These are phyloP conservation scores for Diachasmimorpha longicaudata DNA, from an alignment of 1,140 invertebrate genomes.

Conservation along the genomic window DNA sequence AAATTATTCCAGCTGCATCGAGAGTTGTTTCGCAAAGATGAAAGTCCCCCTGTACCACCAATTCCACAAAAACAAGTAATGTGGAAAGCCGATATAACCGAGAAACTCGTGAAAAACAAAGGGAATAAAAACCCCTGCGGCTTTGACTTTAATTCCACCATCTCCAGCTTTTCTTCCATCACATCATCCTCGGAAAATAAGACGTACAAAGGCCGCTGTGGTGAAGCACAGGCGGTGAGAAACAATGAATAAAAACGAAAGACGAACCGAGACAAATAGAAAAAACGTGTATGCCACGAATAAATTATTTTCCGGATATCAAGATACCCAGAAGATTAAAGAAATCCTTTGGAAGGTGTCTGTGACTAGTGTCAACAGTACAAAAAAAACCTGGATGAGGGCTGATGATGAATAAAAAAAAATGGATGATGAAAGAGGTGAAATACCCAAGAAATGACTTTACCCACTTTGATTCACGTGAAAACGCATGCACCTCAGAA, in stretches of 20 bases:
- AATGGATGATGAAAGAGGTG: not conserved
- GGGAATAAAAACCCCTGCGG: not conserved
- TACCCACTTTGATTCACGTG: conserved; percentile 3
- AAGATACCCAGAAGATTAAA: not conserved
- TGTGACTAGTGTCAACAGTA: not conserved
- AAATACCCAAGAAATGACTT: not conserved
- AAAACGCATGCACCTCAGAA: conserved; percentile 32
- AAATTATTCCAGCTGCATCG: too few relatives aligned
- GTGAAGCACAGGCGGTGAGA: not conserved
- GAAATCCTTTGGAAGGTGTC: not conserved
- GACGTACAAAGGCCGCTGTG: not conserved
- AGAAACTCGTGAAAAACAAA: not conserved
- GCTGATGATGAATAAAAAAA: not conserved
- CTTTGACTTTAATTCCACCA: not conserved
- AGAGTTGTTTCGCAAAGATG: too few relatives aligned
- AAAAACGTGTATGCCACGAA: not conserved
- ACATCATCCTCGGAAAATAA: not conserved
- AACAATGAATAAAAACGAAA: not conserved
- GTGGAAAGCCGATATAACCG: not conserved
- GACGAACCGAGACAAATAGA: not conserved
- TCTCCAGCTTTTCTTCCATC: not conserved
- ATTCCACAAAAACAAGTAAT: not conserved
- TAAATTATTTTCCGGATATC: not conserved
- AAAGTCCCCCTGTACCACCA: too few relatives aligned
- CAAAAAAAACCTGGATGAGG: not conserved